Base-by-base conservation (phyloP, 2,888 invertebrate species). In the Cistogaster globosa region DNA sequence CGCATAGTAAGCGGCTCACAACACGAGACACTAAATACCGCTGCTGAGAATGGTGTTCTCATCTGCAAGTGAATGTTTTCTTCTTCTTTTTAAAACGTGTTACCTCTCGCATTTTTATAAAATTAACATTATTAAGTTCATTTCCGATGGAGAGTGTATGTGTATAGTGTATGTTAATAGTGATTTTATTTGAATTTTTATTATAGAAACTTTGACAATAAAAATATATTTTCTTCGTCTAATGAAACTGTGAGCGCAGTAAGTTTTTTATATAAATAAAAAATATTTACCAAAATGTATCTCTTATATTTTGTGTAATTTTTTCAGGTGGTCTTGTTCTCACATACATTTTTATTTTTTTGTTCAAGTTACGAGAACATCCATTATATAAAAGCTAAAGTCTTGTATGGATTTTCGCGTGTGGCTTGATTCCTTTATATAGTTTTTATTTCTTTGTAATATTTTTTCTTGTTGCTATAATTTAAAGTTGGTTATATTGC, bases 301-400 rank as follows among this genome's bases (percentile, higher is more conserved):
- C 53, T 22, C n/a, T 20, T 57, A 57, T 81, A 48, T 45, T 87
- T 87, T 86, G 83, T 86, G 86, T 89, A 90, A 89, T 90, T 88
- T 80, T 89, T 89, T 90, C 90, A 90, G 90, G 90, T 90, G 90
- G 87, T 88, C 88, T 87, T 86, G 87, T 90, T 90, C 90, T 90
- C 90, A 90, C 90, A 90, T 90, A 90, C 89, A 90, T 90, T 90
- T 90, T n/a, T n/a, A n/a, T 89, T 88, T 88, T 85, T 82, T 80
- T 72, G 76, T 67, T 77, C 53, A 71, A 83, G 71, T 65, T 77
- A 72, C 51, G 71, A 77, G 71, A 22, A 77, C 71, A 71, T 71
- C 71, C 76, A 77, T 60, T 53, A 57, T 7, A 7, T 32, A 26
- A 60, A 7, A 8, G n/a, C 20, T 53, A n/a, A n/a, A 74, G 0